Conservation (phyloP, 2,113 vertebrate genomes). For the Pycnonotus jocosus region DNA sequence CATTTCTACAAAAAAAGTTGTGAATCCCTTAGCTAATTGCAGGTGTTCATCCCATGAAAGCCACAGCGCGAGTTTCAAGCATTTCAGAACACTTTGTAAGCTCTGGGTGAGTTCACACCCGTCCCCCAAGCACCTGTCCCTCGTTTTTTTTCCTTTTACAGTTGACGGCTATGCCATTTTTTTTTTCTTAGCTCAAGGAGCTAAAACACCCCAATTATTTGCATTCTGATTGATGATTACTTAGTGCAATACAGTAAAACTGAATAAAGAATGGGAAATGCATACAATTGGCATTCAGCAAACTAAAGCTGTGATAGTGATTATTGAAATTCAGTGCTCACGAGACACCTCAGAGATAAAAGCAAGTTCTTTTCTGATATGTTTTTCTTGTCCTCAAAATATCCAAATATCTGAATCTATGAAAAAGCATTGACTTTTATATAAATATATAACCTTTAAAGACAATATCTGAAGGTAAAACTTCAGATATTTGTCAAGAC, state of each 20-base stretch:
- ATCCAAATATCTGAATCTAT: neutral
- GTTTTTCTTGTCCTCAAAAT: neutral
- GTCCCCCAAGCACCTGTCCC: neutral
- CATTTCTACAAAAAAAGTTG: neutral
- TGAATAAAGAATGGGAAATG: neutral
- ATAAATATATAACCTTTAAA: slow-evolving; percentile 24
- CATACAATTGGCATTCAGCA: neutral
- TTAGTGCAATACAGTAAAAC: neutral
- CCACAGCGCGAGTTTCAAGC: neutral
- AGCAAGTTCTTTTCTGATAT: neutral
- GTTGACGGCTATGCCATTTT: neutral
- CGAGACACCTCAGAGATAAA: neutral
- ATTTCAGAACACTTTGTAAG: neutral
- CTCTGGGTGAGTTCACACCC: neutral
- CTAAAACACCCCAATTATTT: neutral
- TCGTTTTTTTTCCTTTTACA: neutral
- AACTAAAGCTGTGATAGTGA: neutral
- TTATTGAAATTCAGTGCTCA: neutral
- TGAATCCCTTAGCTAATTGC: neutral
- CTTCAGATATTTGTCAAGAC: neutral
- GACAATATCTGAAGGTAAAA: slow-evolving; percentile 18
- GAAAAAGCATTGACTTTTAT: slow-evolving; percentile 34
- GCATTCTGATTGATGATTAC: neutral
- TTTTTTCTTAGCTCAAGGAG: neutral
- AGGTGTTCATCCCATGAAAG: neutral